phyloP scores from a whole-genome alignment of 2,113 vertebrate genomes.

The Desmodus rotundus region DNA sequence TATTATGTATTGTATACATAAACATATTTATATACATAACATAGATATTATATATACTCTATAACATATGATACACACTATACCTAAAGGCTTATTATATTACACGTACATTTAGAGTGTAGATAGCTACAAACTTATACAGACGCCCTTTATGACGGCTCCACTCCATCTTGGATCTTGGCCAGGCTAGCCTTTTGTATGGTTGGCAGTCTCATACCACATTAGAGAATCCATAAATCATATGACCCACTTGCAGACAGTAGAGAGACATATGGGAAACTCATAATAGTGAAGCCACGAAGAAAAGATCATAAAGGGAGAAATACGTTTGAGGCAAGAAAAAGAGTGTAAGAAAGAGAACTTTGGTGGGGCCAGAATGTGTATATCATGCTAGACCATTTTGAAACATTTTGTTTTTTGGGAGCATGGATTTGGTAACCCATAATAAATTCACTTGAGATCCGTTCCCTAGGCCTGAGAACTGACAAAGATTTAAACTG shows the following conservation, averaged over 20 bases:
- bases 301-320: not conserved
- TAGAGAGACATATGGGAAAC: slow-evolving; percentile 15
- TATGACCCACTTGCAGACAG: slow-evolving; percentile 32
- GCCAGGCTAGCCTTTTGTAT: not conserved
- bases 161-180: not conserved
- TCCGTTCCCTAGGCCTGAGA: not conserved
- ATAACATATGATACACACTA: not conserved
- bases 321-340: slow-evolving; percentile 29
- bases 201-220: not conserved
- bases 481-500: not conserved
- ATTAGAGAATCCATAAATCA: slow-evolving; percentile 19
- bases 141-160: not conserved
- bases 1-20: not conserved
- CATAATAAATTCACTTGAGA: not conserved
- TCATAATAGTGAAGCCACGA: slow-evolving; percentile 16
- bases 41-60: not conserved
- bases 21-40: not conserved
- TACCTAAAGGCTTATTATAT: not conserved
- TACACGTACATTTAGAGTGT: not conserved
- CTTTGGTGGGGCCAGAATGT: not conserved
- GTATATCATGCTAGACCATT: not conserved
- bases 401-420: not conserved
- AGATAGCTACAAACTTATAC: not conserved
- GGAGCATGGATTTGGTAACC: not conserved
- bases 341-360: not conserved